Percentiles rank a stretch among this genome's conserved stretches.
phyloP scores from a whole-genome alignment of 2,888 invertebrate genomes.

The Oligia fasciuncula region DNA sequence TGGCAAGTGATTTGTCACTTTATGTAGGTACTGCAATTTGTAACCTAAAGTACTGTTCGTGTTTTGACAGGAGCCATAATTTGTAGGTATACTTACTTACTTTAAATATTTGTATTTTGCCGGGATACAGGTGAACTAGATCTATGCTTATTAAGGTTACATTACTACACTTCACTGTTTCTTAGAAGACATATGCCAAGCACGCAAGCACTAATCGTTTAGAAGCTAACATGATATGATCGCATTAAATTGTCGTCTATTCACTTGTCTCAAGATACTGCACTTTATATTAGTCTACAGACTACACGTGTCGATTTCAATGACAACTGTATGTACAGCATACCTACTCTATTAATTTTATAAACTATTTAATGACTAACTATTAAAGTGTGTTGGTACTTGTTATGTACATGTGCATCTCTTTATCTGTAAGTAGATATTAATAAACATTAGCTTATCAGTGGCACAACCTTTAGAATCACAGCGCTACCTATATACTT shows the following conservation, averaged over 20 bases:
- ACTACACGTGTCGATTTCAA: constrained; percentile 47
- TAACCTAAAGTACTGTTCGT: constrained; percentile 15
- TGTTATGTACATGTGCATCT: constrained; percentile 22
- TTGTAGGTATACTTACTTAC: constrained; percentile 11
- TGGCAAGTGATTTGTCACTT: constrained; percentile 34
- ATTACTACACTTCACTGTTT: constrained; percentile 1
- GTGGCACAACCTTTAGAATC: constrained; percentile 64
- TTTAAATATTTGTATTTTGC: constrained; percentile 5
- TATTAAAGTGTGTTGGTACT: constrained; percentile 20
- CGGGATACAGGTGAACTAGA: not conserved
- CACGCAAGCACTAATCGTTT: constrained; percentile 7
- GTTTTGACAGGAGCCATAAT: constrained; percentile 1
- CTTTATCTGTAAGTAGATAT: constrained; percentile 59
- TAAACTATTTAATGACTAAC: constrained; percentile 33
- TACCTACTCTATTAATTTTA: constrained; percentile 17
- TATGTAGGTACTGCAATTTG: constrained; percentile 7
- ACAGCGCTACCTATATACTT: constrained; percentile 36
- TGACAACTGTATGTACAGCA: not conserved
- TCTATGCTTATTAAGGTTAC: not conserved
- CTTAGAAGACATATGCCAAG: not conserved
- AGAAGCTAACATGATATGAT: constrained; percentile 18
- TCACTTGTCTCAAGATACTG: constrained; percentile 19
- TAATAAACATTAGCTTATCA: constrained; percentile 61
- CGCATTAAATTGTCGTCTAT: constrained; percentile 19
- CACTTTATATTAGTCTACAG: constrained; percentile 13